Conservation (phyloP, 2,797 vertebrate genomes). For the Triplophysa bombifrons region DNA sequence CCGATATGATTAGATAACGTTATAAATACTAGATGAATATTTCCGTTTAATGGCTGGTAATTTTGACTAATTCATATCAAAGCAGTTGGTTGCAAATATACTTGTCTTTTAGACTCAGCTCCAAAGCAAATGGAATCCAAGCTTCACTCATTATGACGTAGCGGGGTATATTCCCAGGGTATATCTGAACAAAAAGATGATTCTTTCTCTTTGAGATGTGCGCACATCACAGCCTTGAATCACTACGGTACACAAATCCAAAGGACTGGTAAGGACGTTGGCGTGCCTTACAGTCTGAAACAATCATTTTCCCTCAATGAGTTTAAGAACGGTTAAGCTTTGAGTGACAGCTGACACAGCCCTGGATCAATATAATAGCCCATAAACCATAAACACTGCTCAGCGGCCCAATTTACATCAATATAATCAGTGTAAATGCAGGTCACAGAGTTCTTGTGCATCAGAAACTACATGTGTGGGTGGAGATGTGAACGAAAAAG, state of each 20-base stretch:
- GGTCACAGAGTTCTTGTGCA: neutral
- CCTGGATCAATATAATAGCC: constrained; percentile 43
- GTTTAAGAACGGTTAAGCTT: constrained; percentile 29
- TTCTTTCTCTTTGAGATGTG: constrained; percentile 29
- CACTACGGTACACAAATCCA: constrained; percentile 18
- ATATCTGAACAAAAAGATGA: constrained; percentile 21
- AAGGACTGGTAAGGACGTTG: neutral
- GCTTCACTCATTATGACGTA: constrained; percentile 36
- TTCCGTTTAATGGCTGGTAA: constrained; percentile 25
- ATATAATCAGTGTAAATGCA: constrained; percentile 46
- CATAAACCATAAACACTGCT: constrained; percentile 52
- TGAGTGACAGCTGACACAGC: constrained; percentile 33
- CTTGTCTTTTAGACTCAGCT: constrained; percentile 24
- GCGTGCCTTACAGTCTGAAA: constrained; percentile 4
- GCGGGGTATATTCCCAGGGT: constrained; percentile 43
- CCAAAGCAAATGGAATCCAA: constrained; percentile 43
- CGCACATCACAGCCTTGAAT: constrained; percentile 15
- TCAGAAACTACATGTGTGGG: neutral
- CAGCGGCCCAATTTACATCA: constrained; percentile 41
- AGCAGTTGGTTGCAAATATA: constrained; percentile 47
- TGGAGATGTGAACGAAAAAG: neutral
- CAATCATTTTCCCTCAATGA: constrained; percentile 25
- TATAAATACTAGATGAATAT: constrained; percentile 48
- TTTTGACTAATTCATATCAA: constrained; percentile 35
- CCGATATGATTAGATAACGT: constrained; percentile 50